These are phyloP conservation scores for Melanotaenia duboulayi DNA, from an alignment of 2,113 vertebrate genomes.

Conservation along the genomic window DNA sequence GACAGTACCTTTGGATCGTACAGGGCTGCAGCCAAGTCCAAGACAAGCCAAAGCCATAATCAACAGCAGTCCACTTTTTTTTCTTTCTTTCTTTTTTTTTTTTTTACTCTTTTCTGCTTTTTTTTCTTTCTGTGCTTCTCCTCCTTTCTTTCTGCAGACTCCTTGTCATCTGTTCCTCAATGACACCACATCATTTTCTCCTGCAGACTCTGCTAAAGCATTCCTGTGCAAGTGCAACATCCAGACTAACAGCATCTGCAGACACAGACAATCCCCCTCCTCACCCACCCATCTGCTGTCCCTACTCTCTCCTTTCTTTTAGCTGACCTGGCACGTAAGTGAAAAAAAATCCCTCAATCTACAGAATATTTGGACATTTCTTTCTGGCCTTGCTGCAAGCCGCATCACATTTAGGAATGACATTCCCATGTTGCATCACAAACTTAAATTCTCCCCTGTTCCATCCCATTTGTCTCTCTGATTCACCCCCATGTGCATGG, in stretches of 20 bases:
- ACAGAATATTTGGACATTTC: neutral
- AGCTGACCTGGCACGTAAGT: conserved; percentile 29
- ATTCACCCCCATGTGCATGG: conserved; percentile 25
- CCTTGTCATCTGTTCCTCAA: conserved; percentile 41
- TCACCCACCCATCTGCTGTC: conserved; percentile 61
- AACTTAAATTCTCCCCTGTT: conserved; percentile 3
- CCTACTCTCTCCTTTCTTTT: conserved; percentile 35
- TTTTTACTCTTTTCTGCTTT: conserved; percentile 12
- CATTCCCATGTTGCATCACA: neutral
- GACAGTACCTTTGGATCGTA: conserved; percentile 68
- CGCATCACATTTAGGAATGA: neutral
- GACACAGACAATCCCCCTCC: conserved; percentile 49
- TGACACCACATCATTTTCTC: conserved; percentile 24
- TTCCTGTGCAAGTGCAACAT: conserved; percentile 49
- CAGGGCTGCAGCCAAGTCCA: conserved; percentile 61
- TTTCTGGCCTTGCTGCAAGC: neutral
- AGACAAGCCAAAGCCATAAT: conserved; percentile 76
- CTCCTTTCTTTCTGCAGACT: conserved; percentile 31
- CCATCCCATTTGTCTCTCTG: neutral
- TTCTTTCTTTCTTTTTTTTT: conserved; percentile 18
- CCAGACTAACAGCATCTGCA: conserved; percentile 70
- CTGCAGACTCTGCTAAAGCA: conserved; percentile 35
- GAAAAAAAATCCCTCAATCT: conserved; percentile 6
- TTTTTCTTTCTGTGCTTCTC: conserved; percentile 15
- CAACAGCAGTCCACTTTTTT: conserved; percentile 19